phyloP scores from a whole-genome alignment of 2,888 invertebrate species.

The Eupithecia dodoneata region DNA sequence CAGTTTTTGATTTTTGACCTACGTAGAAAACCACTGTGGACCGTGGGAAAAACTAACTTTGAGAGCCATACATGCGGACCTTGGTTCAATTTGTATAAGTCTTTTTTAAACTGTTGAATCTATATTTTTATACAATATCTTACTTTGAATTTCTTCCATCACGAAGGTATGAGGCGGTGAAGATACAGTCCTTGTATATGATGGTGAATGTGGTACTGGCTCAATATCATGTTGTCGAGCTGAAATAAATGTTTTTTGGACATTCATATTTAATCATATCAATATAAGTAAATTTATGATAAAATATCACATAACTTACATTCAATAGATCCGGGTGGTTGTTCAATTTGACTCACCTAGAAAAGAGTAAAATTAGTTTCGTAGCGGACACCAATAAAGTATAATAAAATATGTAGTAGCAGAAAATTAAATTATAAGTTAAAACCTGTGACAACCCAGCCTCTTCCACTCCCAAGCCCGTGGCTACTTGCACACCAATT shows the following conservation, averaged over 20 bases:
- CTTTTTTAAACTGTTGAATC: neutral
- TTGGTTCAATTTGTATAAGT: no score
- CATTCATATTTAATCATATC: neutral
- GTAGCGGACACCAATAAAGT: neutral
- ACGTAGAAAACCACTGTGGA: no score
- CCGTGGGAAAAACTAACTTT: neutral
- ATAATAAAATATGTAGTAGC: neutral
- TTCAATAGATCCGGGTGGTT: neutral
- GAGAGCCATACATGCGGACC: no score
- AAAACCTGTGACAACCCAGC: slow-evolving; percentile 6
- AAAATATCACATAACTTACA: neutral
- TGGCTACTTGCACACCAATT: neutral
- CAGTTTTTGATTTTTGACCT: no score
- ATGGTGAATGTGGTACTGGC: neutral
- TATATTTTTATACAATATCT: slow-evolving; percentile 1
- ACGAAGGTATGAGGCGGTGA: neutral
- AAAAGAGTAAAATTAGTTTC: neutral
- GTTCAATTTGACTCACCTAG: neutral
- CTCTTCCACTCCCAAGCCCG: neutral
- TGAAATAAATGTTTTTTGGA: neutral
- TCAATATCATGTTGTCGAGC: neutral
- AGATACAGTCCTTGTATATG: neutral
- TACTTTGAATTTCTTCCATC: neutral
- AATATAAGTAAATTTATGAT: no score
- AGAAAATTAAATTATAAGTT: neutral